Evolutionary conservation across 2,113 vertebrate genomes (phyloP).

Genomic region (Ciconia boyciana): DNA sequence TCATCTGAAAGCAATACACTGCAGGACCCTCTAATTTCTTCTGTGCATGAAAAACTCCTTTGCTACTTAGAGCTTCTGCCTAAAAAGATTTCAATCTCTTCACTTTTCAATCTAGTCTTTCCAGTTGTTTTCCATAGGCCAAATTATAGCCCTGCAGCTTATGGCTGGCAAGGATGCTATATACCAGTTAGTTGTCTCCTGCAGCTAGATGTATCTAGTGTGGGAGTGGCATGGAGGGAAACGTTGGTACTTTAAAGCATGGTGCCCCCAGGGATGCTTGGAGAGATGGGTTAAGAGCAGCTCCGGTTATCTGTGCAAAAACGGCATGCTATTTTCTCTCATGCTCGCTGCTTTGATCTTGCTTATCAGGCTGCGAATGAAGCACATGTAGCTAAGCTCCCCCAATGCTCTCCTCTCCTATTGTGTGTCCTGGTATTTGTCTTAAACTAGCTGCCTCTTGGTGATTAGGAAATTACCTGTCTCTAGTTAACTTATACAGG

Average conservation of each 20-base stretch:
- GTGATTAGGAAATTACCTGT: not conserved
- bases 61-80: not conserved
- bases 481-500: not conserved
- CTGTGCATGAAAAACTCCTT: not conserved
- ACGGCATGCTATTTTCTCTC: not conserved
- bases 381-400: not conserved
- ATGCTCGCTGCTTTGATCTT: not conserved
- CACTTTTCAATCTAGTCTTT: not conserved
- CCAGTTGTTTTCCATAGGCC: not conserved
- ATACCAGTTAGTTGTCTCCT: not conserved
- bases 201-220: not conserved
- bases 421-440: not conserved
- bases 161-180: not conserved
- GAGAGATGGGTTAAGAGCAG: not conserved
- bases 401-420: not conserved
- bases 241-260: not conserved
- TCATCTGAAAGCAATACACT: not conserved
- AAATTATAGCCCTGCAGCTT: not conserved
- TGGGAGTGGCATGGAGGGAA: rapidly evolving
- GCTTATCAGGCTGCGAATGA: rapidly evolving
- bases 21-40: not conserved
- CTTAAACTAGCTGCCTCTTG: not conserved
- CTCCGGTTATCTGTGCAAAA: not conserved
- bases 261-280: not conserved
- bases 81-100: not conserved